Evolutionary conservation across 2,888 invertebrate species (phyloP).

Genomic region (Ethmia dodecea): DNA sequence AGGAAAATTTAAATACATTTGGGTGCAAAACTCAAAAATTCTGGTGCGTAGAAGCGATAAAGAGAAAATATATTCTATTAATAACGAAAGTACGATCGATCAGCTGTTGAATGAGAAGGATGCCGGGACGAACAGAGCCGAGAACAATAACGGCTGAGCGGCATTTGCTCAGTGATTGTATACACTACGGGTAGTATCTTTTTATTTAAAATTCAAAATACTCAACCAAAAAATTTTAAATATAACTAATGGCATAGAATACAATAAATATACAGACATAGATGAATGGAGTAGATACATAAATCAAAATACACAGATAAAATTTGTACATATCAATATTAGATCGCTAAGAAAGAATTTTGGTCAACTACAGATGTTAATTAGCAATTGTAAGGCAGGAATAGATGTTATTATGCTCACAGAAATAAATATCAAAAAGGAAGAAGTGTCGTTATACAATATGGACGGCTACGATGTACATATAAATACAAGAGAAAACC

Average conservation of each 20-base stretch:
- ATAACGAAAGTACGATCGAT: too few species aligned
- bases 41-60: too few species aligned
- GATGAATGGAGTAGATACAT: neutral
- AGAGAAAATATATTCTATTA: too few species aligned
- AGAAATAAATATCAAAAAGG: conserved; percentile 7
- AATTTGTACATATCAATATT: conserved; percentile 9
- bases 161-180: too few species aligned
- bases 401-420: conserved; percentile 7
- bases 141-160: too few species aligned
- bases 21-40: too few species aligned
- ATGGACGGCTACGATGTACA: conserved; percentile 3
- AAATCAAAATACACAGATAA: neutral
- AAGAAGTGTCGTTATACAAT: conserved; percentile 1
- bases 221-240: too few species aligned
- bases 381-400: neutral
- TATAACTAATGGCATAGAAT: neutral
- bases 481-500: conserved; percentile 3
- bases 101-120: too few species aligned
- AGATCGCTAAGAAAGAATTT: conserved; percentile 8
- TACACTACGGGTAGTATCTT: too few species aligned
- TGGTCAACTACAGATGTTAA: conserved; percentile 1
- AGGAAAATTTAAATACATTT: too few species aligned
- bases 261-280: neutral
- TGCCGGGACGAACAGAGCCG: too few species aligned
- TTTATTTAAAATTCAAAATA: too few species aligned